Evolutionary conservation across 2,113 vertebrate species (phyloP), one percentile per base, ranked within the genome.

Genomic region (Fulica atra): DNA sequence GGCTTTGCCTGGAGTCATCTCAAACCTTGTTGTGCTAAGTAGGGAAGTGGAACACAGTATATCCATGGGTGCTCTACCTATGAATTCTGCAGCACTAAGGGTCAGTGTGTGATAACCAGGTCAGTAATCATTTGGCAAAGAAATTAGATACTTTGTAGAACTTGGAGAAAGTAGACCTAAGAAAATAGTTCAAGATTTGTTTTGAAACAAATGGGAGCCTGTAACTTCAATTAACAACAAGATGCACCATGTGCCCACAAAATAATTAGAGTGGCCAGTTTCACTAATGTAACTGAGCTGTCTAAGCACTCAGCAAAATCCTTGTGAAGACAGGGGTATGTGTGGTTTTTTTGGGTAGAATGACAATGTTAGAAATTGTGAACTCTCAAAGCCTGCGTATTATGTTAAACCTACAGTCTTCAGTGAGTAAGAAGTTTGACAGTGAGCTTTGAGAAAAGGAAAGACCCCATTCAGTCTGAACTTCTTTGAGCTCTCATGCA

Each of bases 391-490:
- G 12, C 15, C 5, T 36, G 82, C 8, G 4, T 72, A 5, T 69
- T 12, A 26, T 84, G 64, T 35, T 42, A 57, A 76, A 68, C 26
- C 3, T 74, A 13, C 20, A 7, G 7, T 64, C 29, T 20, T 69
- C 56, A 64, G 16, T 71, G 8, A 46, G 10, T 0, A 17, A 17
- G 38, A 78, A 31, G 53, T 78, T 36, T 5, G 4, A 10, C 36
- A 19, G 1, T 57, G n/a, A 59, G 7, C 35, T 71, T 66, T 66
- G 48, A 69, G 66, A 60, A 63, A 44, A 79, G 10, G 13, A 33
- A 28, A 21, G 25, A 42, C 19, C 2, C 0, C 0, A 0, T 77
- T 70, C 54, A 54, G 12, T 82, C 59, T 77, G 63, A 77, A 63
- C 29, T 84, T 17, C 35, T 65, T 80, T 46, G 17, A 24, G 50